Evolutionary conservation across 1,140 invertebrate species (phyloP), one percentile per base, ranked within the genome.

Genomic region (Philopotamus ludificatus): DNA sequence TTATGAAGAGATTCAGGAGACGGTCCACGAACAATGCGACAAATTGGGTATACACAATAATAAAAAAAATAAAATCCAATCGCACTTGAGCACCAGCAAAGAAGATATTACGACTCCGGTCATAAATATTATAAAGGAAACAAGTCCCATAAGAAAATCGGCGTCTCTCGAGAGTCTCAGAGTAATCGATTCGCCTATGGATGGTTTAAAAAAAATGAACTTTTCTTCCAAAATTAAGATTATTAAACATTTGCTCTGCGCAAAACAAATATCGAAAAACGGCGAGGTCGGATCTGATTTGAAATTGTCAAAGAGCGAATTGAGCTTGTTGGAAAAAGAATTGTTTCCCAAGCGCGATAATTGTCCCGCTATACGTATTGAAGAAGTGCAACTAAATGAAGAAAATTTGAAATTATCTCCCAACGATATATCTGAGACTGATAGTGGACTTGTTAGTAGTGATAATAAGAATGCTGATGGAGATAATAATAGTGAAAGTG

Each of bases 1-100:
- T 2, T 77, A 77, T 63, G 79, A 80, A 59, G 76, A 78, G 65
- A 66, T 81, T 15, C 78, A 80, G 51, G 76, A 70, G 41, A 77
- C 74, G 58, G 74, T 79, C 25, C 77, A 80, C 26, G 18, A 42
- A 18, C 23, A 23, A 23, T 73, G 65, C 39, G 74, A 73, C 0
- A 77, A 76, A 69, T 53, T 26, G 34, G 15, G 28, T 44, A 10
- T 60, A 26, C 18, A 34, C 59, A 39, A 53, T 49, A 25, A 44
- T 63, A 18, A 63, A 4, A 47, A 7, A 7, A 16, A 8, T 22
- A 75, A 68, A 68, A 76, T 81, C 15, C 72, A 78, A 2, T 77
- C 77, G 0, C 76, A 80, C 67, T 16, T 79, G 20, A 78, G 78
- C 1, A 74, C 77, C 25, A 75, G 75, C 0, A 73, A 60, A n/a